Evolutionary conservation across 2,888 invertebrate species (phyloP).

Genomic region (Oscheius sp.): DNA sequence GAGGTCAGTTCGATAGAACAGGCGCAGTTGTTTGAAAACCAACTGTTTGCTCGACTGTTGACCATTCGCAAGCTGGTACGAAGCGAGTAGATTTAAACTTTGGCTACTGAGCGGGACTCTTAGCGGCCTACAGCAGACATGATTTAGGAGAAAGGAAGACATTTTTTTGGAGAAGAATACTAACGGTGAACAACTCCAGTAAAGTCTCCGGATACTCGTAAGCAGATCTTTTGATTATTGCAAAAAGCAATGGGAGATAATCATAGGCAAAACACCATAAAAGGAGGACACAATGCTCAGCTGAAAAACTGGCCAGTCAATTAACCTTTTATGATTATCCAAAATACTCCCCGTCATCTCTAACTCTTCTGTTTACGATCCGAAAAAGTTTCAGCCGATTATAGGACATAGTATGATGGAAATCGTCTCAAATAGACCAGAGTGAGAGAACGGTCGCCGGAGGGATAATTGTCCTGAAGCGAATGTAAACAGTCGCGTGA

Average conservation of each 20-base stretch:
- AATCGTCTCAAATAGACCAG: background rate
- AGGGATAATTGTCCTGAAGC: slow-evolving; percentile 29
- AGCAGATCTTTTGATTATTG: background rate
- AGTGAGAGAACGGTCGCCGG: background rate
- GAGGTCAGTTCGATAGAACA: background rate
- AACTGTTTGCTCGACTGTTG: slow-evolving; percentile 28
- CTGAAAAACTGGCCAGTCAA: background rate
- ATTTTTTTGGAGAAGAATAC: no score
- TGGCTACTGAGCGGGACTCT: no score
- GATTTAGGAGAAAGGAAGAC: no score
- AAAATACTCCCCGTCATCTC: background rate
- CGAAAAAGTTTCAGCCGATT: background rate
- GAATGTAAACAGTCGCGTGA: slow-evolving; percentile 24
- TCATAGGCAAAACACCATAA: background rate
- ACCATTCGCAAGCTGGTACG: slow-evolving; percentile 31
- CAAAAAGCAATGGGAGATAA: background rate
- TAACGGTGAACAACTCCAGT: no score
- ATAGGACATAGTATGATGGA: background rate
- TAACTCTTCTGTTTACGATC: background rate
- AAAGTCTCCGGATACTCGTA: no score
- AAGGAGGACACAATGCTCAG: background rate
- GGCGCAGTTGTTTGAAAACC: slow-evolving; percentile 22
- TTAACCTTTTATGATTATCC: no score
- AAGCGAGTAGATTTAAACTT: background rate
- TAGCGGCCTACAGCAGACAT: no score